These are phyloP conservation scores for Ochropleura leucogaster DNA, from an alignment of 2,888 invertebrate species.

Conservation along the genomic window DNA sequence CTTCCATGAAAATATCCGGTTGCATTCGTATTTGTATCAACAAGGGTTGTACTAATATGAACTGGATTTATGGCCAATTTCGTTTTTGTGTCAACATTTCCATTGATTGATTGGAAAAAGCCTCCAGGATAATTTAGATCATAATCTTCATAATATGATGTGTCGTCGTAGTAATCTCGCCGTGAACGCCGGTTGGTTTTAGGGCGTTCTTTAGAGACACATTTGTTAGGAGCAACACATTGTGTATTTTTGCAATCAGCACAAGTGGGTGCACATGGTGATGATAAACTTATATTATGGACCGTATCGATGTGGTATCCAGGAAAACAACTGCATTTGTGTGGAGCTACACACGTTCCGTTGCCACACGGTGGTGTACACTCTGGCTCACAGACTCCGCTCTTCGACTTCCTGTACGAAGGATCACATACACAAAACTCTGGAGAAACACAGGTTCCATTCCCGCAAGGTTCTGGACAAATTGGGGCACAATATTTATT, in stretches of 20 bases:
- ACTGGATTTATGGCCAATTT: background rate
- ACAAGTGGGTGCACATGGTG: conserved; percentile 46
- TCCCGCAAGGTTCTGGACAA: conserved; percentile 73
- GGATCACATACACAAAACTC: conserved; percentile 68
- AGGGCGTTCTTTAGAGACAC: background rate
- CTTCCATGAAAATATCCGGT: conserved; percentile 15
- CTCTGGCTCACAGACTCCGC: conserved; percentile 39
- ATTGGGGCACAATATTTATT: conserved; percentile 61
- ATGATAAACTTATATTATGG: background rate
- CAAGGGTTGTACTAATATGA: conserved; percentile 2
- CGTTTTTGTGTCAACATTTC: conserved; percentile 6
- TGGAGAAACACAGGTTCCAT: conserved; percentile 69
- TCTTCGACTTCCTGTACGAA: conserved; percentile 19
- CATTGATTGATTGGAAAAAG: background rate
- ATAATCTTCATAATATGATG: conserved; percentile 13
- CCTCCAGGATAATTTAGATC: background rate
- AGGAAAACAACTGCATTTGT: conserved; percentile 69
- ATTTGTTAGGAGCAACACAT: conserved; percentile 42
- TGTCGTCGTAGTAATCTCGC: background rate
- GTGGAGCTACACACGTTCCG: conserved; percentile 69
- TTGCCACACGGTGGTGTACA: conserved; percentile 37
- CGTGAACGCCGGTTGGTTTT: too few species aligned
- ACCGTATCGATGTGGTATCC: conserved; percentile 60
- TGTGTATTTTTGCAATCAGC: conserved; percentile 12
- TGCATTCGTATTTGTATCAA: background rate